phyloP scores from a whole-genome alignment of 2,797 vertebrate genomes.

The Spea hammondii region DNA sequence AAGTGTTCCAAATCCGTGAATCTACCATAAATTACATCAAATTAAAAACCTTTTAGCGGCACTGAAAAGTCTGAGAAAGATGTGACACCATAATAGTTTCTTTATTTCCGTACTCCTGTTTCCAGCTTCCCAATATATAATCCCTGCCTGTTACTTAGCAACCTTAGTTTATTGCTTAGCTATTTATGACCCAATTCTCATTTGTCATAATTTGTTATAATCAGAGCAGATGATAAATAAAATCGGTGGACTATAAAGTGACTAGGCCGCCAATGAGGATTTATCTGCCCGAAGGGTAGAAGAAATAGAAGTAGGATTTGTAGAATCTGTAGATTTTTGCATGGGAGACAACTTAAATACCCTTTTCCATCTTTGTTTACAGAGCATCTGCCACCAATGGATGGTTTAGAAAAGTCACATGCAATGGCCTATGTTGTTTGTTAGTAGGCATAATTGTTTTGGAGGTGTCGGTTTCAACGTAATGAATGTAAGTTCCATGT shows the following conservation, averaged over 20 bases:
- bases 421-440: too few species aligned
- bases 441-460: too few species aligned
- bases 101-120: conserved; percentile 16
- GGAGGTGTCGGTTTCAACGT: too few species aligned
- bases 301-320: conserved; percentile 13
- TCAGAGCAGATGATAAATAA: conserved; percentile 45
- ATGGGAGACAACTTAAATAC: too few species aligned
- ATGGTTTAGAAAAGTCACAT: too few species aligned
- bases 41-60: conserved; percentile 51
- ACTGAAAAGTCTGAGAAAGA: conserved; percentile 35
- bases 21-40: conserved; percentile 44
- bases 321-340: conserved; percentile 3
- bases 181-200: conserved; percentile 51
- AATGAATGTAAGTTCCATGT: too few species aligned
- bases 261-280: conserved; percentile 43
- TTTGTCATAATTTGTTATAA: conserved; percentile 52
- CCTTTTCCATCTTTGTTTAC: too few species aligned
- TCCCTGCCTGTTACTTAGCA: conserved; percentile 45
- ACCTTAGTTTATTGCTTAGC: conserved; percentile 47
- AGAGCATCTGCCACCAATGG: too few species aligned
- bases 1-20: conserved; percentile 14
- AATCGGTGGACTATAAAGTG: conserved; percentile 47
- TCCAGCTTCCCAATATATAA: conserved; percentile 33
- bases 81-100: conserved; percentile 46
- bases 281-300: conserved; percentile 19